Conservation (phyloP, 2,888 invertebrate species). For the Stegophylla sp. region DNA sequence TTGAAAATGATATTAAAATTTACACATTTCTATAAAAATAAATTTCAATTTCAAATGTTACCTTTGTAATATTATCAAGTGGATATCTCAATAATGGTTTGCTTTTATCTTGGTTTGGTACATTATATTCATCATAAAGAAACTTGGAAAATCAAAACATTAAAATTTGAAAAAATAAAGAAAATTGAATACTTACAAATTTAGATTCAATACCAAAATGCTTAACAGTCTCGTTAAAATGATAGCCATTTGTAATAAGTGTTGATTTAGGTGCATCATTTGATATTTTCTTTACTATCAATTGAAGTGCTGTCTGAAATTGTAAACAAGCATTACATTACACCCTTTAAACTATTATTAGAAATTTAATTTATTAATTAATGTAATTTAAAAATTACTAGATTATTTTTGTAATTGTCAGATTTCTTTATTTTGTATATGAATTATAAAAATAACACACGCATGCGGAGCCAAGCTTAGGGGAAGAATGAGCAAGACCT, state of each 20-base stretch:
- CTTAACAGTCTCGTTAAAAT: slow-evolving; percentile 31
- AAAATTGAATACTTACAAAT: slow-evolving; percentile 19
- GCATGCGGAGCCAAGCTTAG: too few species aligned
- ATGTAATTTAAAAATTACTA: too few species aligned
- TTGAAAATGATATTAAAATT: neutral
- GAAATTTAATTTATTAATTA: too few species aligned
- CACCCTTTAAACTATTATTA: too few species aligned
- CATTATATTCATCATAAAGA: neutral
- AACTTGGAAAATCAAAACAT: slow-evolving; percentile 8
- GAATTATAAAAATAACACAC: too few species aligned
- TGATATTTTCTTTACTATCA: slow-evolving; percentile 20
- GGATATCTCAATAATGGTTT: slow-evolving; percentile 51
- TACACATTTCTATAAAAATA: neutral
- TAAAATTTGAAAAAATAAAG: neutral
- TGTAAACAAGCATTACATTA: neutral
- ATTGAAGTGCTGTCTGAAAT: slow-evolving; percentile 36
- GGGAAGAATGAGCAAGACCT: too few species aligned
- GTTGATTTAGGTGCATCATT: neutral
- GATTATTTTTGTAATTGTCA: too few species aligned
- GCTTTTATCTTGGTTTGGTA: neutral
- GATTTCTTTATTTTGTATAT: too few species aligned
- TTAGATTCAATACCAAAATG: slow-evolving; percentile 33
- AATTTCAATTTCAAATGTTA: slow-evolving; percentile 15
- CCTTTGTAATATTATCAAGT: slow-evolving; percentile 45
- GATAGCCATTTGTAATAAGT: neutral